Conservation (phyloP, 1,140 invertebrate species). For the Drosophila biarmipes region DNA sequence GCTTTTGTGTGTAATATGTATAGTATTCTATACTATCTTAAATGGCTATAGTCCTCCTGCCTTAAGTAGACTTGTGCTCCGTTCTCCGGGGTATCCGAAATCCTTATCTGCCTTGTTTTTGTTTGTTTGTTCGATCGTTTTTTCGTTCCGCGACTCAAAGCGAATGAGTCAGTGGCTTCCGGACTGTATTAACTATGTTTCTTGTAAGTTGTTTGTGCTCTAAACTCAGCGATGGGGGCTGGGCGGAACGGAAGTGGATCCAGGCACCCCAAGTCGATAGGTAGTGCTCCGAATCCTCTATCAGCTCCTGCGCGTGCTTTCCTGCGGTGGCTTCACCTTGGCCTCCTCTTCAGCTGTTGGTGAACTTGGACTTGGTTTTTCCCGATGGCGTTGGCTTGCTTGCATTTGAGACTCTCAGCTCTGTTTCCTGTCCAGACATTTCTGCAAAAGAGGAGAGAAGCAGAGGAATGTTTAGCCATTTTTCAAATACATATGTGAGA, state of each 20-base stretch:
- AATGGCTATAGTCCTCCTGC: conserved; percentile 24
- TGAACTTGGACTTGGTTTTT: conserved; percentile 43
- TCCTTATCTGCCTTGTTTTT: conserved; percentile 9
- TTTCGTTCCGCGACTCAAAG: conserved; percentile 27
- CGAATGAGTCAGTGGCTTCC: conserved; percentile 12
- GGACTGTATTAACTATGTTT: not conserved
- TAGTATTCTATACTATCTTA: not conserved
- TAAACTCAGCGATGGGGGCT: not conserved
- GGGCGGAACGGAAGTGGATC: conserved; percentile 17
- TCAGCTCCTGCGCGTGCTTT: conserved; percentile 11
- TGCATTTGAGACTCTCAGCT: conserved; percentile 59
- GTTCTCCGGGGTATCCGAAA: conserved; percentile 4
- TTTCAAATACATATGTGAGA: no score
- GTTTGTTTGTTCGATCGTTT: conserved; percentile 20
- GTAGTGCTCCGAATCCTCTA: conserved; percentile 16
- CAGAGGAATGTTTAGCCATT: not conserved
- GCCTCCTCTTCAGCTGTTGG: conserved; percentile 22
- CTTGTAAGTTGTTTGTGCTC: conserved; percentile 22
- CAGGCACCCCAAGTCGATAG: conserved; percentile 12
- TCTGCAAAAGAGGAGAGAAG: conserved; percentile 36
- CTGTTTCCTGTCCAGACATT: conserved; percentile 64
- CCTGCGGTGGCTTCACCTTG: not conserved
- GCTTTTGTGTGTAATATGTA: not conserved
- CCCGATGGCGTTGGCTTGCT: conserved; percentile 51
- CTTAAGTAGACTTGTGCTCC: conserved; percentile 46